phyloP scores from a whole-genome alignment of 2,888 invertebrate species.

The Beris morrisii region DNA sequence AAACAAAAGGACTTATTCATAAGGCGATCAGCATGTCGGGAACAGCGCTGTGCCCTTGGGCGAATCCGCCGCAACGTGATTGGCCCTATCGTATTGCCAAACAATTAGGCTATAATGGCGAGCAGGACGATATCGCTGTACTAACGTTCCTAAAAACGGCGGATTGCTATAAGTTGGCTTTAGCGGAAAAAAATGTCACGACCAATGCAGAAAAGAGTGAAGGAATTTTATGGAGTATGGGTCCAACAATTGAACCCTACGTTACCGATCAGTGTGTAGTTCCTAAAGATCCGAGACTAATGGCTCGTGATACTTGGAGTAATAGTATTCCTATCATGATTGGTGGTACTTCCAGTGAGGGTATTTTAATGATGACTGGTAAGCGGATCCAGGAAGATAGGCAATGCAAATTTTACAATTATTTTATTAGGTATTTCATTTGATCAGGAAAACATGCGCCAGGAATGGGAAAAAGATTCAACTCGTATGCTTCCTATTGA shows the following conservation, averaged over 20 bases:
- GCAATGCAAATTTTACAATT: too few relatives aligned
- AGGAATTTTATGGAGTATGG: constrained; percentile 49
- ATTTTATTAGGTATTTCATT: neutral
- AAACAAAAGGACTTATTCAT: constrained; percentile 53
- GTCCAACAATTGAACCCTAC: constrained; percentile 53
- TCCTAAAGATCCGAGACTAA: constrained; percentile 43
- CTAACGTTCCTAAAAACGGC: constrained; percentile 48
- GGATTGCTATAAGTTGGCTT: constrained; percentile 47
- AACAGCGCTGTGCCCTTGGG: constrained; percentile 49
- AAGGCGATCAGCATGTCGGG: constrained; percentile 53
- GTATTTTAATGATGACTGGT: constrained; percentile 47
- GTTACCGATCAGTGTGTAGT: constrained; percentile 48
- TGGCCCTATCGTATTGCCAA: constrained; percentile 50
- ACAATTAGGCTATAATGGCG: constrained; percentile 47
- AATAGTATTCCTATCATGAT: constrained; percentile 51
- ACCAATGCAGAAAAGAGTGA: constrained; percentile 48
- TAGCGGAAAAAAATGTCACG: constrained; percentile 45
- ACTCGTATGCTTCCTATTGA: constrained; percentile 45
- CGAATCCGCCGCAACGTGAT: constrained; percentile 44
- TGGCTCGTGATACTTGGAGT: constrained; percentile 50
- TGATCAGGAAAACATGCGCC: neutral
- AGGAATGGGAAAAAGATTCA: constrained; percentile 5
- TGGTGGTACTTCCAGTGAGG: constrained; percentile 53
- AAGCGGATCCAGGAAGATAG: constrained; percentile 43
- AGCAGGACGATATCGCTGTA: constrained; percentile 49